Evolutionary conservation across 2,113 vertebrate species (phyloP), one percentile per base, ranked within the genome.

Genomic region (Chloebia gouldiae): DNA sequence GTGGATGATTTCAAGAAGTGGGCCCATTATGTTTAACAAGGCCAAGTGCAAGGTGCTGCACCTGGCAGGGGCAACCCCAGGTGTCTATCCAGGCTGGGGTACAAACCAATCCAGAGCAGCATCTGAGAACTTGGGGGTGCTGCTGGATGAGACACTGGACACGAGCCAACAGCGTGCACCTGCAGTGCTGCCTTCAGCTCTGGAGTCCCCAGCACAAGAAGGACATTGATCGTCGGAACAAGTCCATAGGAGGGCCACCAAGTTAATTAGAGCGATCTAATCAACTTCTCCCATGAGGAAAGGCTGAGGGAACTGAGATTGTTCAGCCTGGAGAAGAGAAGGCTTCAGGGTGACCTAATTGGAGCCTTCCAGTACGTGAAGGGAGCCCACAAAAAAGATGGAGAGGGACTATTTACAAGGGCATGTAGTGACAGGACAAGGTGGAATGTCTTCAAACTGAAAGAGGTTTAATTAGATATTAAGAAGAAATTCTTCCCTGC

Each of bases 211-310:
- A 45, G 60, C 45, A 66, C 19, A 45, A 49, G 11, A 19, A 61
- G 39, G 24, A 54, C 54, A 54, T 5, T 0, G 1, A 23, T 31
- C 31, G 44, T 10, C 31, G 25, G 79, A 54, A n/a, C 0, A 0
- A 61, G 18, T 42, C 35, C 63, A 61, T 12, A 40, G 40, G 70
- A 82, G 40, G 18, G 63, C 15, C 25, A 82, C 12, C 40, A 61
- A 69, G 40, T 22, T 31, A 24, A 75, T 61, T 35, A 54, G 71
- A 49, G 8, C 7, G 25, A 54, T 69, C 35, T 76, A 50, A 59
- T 42, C 31, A 56, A 54, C 20, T 28, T 30, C 37, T 73, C 37
- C 39, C 47, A 6, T 13, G n/a, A 54, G 39, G n/a, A 75, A 68
- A 76, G 45, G 54, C n/a, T 76, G 47, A 42, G 21, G 35, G 11